Percentiles rank a stretch among this genome's conserved stretches.
phyloP scores from a whole-genome alignment of 2,888 invertebrate species.

The Parnassius glacialis region DNA sequence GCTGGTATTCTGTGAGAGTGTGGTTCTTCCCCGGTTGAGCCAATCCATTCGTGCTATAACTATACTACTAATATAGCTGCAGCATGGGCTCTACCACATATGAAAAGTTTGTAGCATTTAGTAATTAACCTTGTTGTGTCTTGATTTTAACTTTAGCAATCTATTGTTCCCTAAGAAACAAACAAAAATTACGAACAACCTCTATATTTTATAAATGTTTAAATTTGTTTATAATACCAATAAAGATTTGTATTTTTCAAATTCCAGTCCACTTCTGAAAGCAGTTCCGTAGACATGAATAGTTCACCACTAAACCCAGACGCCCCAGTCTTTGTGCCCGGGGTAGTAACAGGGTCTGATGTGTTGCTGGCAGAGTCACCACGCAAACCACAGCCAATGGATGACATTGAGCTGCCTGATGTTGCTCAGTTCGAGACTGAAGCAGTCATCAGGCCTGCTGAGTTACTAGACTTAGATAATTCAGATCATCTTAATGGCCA shows the following conservation, averaged over 20 bases:
- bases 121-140: too few species aligned
- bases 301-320: constrained; percentile 92
- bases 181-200: too few species aligned
- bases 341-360: constrained; percentile 72
- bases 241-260: background rate
- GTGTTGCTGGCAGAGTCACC: constrained; percentile 86
- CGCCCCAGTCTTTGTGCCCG: constrained; percentile 91
- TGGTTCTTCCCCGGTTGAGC: too few species aligned
- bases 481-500: constrained; percentile 80
- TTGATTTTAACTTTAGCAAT: too few species aligned
- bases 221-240: too few species aligned
- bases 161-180: too few species aligned
- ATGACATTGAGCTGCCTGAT: constrained; percentile 82
- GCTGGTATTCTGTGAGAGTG: too few species aligned
- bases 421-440: constrained; percentile 84
- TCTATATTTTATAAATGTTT: too few species aligned
- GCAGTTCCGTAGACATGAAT: constrained; percentile 82
- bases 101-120: too few species aligned
- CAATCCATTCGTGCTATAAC: too few species aligned
- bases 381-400: constrained; percentile 83
- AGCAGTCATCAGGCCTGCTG: constrained; percentile 83
- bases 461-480: constrained; percentile 75
- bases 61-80: too few species aligned
- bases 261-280: constrained; percentile 75
- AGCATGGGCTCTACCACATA: too few species aligned